phyloP scores from a whole-genome alignment of 2,888 invertebrate genomes.

The Metellina segmentata region DNA sequence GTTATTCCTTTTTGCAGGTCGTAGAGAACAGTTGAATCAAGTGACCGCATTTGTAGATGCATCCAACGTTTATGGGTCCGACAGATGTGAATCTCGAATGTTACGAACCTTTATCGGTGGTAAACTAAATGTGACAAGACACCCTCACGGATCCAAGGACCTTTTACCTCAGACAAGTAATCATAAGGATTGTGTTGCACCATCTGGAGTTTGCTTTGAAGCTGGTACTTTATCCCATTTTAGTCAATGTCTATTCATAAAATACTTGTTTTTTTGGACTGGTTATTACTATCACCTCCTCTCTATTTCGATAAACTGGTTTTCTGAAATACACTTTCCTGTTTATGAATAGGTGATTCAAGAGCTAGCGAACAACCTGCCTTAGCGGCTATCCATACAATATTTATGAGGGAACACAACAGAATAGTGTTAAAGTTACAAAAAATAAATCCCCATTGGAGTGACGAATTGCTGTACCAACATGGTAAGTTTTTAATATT shows the following conservation, averaged over 20 bases:
- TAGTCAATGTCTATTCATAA: background rate
- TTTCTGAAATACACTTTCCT: background rate
- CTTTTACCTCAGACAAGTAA: slow-evolving; percentile 88
- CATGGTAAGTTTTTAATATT: slow-evolving; percentile 79
- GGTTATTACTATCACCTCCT: too few species aligned
- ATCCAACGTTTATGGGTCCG: slow-evolving; percentile 94
- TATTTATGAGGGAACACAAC: slow-evolving; percentile 95
- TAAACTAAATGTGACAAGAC: slow-evolving; percentile 89
- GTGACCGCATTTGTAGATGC: slow-evolving; percentile 94
- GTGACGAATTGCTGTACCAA: slow-evolving; percentile 81
- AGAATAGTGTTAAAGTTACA: slow-evolving; percentile 88
- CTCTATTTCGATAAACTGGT: background rate
- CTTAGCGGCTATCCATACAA: slow-evolving; percentile 92
- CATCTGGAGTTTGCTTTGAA: slow-evolving; percentile 92
- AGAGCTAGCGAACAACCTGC: slow-evolving; percentile 96
- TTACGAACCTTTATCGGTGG: slow-evolving; percentile 89
- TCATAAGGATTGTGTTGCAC: slow-evolving; percentile 91
- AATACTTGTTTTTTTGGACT: background rate
- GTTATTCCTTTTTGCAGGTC: slow-evolving; percentile 78
- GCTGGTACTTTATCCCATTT: slow-evolving; percentile 83
- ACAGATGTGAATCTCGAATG: slow-evolving; percentile 88
- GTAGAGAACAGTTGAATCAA: slow-evolving; percentile 94
- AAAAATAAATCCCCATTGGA: slow-evolving; percentile 80
- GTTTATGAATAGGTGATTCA: slow-evolving; percentile 85
- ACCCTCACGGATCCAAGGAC: slow-evolving; percentile 87